Conservation (phyloP, 1,140 invertebrate genomes). For the Drosophila persimilis region DNA sequence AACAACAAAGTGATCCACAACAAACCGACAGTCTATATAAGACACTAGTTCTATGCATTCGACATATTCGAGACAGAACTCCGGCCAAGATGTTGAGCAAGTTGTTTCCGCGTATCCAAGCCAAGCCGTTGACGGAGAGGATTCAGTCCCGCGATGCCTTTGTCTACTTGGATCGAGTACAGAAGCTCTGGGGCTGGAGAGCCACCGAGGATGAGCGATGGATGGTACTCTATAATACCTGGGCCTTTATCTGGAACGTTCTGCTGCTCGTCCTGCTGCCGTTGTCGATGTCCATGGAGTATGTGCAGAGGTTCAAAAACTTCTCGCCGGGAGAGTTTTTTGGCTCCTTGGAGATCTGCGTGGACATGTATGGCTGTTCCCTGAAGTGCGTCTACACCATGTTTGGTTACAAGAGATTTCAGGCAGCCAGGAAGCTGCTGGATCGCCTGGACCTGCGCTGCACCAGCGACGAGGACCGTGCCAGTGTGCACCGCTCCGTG, state of each 20-base stretch:
- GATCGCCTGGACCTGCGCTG: slow-evolving; percentile 33
- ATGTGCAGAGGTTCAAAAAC: slow-evolving; percentile 30
- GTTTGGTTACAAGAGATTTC: background rate
- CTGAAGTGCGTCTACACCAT: slow-evolving; percentile 16
- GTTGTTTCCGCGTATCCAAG: slow-evolving; percentile 35
- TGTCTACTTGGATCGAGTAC: slow-evolving; percentile 41
- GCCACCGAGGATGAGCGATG: slow-evolving; percentile 9
- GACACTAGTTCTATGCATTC: background rate
- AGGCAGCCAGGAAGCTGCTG: slow-evolving; percentile 13
- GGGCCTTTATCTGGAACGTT: background rate
- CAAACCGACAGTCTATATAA: slow-evolving; percentile 14
- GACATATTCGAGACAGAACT: background rate
- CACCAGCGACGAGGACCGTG: slow-evolving; percentile 6
- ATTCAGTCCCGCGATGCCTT: slow-evolving; percentile 50
- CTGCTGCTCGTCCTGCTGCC: slow-evolving; percentile 13
- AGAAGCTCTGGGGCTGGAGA: slow-evolving; percentile 45
- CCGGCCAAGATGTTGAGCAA: slow-evolving; percentile 34
- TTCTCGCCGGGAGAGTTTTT: slow-evolving; percentile 34
- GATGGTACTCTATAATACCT: slow-evolving; percentile 18
- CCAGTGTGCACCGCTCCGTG: slow-evolving; percentile 6
- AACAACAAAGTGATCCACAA: slow-evolving; percentile 4
- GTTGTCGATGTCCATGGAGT: slow-evolving; percentile 19
- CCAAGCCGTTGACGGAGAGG: slow-evolving; percentile 4
- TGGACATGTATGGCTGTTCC: slow-evolving; percentile 20
- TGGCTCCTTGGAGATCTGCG: slow-evolving; percentile 27